Evolutionary conservation across 2,797 vertebrate species (phyloP).

Genomic region (Onychomys torridus): DNA sequence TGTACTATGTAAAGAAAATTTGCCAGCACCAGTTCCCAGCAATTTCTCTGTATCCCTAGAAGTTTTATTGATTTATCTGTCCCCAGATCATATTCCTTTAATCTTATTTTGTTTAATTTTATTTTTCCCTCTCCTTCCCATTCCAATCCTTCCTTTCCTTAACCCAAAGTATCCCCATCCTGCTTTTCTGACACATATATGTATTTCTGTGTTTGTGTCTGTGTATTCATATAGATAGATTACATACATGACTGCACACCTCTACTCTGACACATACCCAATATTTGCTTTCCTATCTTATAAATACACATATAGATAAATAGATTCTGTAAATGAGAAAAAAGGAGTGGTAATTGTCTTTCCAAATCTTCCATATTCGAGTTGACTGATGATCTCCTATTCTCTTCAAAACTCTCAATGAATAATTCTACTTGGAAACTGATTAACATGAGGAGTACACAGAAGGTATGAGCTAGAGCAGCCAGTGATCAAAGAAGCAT

Average conservation of each 20-base stretch:
- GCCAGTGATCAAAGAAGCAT: not conserved
- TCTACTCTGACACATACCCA: not conserved
- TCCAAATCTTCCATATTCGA: not conserved
- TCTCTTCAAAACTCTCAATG: too few species aligned
- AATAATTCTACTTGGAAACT: not conserved
- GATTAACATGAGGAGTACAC: not conserved
- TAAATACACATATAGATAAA: not conserved
- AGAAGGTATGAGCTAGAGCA: not conserved
- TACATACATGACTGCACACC: not conserved
- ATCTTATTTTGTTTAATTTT: not conserved
- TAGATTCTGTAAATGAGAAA: not conserved
- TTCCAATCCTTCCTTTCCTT: not conserved
- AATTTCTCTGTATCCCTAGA: not conserved
- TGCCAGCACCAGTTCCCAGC: not conserved
- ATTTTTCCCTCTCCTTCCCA: not conserved
- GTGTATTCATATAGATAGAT: not conserved
- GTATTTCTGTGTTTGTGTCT: not conserved
- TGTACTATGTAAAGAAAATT: not conserved
- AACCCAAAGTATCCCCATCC: not conserved
- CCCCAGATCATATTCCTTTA: not conserved
- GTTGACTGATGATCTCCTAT: not conserved
- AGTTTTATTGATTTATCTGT: not conserved
- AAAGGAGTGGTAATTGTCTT: not conserved
- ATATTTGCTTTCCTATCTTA: not conserved
- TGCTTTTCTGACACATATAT: not conserved